Evolutionary conservation across 1,140 invertebrate species (phyloP).

Genomic region (Brachionus paranguensis): DNA sequence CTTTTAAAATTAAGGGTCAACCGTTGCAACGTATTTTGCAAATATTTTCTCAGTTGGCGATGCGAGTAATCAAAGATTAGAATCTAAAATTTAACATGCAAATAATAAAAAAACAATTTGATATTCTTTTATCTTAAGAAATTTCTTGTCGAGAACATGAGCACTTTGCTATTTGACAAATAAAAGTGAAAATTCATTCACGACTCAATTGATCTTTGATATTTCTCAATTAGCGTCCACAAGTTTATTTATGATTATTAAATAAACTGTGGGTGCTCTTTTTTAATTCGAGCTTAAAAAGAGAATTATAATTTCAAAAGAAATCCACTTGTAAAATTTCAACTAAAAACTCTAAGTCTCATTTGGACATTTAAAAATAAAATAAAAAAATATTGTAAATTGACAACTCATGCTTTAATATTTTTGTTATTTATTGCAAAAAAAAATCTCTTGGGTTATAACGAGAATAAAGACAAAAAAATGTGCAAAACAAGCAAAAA

Average conservation of each 20-base stretch:
- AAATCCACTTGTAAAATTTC: too few relatives aligned
- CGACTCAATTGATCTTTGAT: not conserved
- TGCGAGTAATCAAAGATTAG: not conserved
- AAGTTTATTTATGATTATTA: not conserved
- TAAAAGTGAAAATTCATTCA: not conserved
- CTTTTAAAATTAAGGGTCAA: not conserved
- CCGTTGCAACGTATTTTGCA: not conserved
- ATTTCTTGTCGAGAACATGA: not conserved
- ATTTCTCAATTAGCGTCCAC: not conserved
- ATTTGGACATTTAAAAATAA: too few relatives aligned
- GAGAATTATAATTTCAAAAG: too few relatives aligned
- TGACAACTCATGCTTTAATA: too few relatives aligned
- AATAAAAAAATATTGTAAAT: too few relatives aligned
- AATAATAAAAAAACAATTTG: not conserved
- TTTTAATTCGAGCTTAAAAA: too few relatives aligned
- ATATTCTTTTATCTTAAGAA: not conserved
- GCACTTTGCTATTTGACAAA: not conserved
- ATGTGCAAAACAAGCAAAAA: too few relatives aligned
- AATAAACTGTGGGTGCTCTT: not conserved
- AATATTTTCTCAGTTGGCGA: not conserved
- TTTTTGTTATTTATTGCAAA: too few relatives aligned
- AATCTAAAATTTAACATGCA: not conserved
- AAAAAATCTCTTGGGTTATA: too few relatives aligned
- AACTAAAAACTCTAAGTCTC: too few relatives aligned
- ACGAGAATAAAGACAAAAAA: too few relatives aligned